Evolutionary conservation across 2,113 vertebrate species (phyloP).

Genomic region (Cacatua alba): DNA sequence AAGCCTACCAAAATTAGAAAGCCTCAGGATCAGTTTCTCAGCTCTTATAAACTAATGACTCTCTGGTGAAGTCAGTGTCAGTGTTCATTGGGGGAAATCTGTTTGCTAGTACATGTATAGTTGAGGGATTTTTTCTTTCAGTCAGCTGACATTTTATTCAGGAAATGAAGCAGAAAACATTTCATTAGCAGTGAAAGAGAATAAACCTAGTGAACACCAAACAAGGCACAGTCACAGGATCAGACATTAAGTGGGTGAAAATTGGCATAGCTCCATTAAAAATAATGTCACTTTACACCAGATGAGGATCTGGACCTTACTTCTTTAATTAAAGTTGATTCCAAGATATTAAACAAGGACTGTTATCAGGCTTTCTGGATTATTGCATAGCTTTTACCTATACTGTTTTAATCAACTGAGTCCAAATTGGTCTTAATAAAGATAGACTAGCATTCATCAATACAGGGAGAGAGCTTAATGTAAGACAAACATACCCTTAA

Average conservation of each 20-base stretch:
- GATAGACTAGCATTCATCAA: constrained; percentile 44
- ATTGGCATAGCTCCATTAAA: background rate
- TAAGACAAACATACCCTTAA: constrained; percentile 35
- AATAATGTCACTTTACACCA: background rate
- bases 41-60: background rate
- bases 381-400: background rate
- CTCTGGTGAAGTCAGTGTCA: background rate
- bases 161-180: background rate
- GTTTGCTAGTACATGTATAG: background rate
- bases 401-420: constrained; percentile 11
- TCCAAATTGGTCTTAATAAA: constrained; percentile 56
- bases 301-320: background rate
- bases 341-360: constrained; percentile 5
- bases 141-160: background rate
- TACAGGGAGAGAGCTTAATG: background rate
- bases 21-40: background rate
- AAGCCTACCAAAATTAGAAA: background rate
- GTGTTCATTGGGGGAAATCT: background rate
- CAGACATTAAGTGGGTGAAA: background rate
- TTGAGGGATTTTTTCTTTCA: background rate
- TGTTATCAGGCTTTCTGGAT: background rate
- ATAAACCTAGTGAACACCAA: constrained; percentile 5
- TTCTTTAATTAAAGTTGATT: constrained; percentile 51
- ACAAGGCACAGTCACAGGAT: background rate
- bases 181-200: constrained; percentile 15